Percentiles rank a stretch among this genome's conserved stretches.
Evolutionary conservation across 2,888 invertebrate species (phyloP).

Genomic region (Strigamia maritima): DNA sequence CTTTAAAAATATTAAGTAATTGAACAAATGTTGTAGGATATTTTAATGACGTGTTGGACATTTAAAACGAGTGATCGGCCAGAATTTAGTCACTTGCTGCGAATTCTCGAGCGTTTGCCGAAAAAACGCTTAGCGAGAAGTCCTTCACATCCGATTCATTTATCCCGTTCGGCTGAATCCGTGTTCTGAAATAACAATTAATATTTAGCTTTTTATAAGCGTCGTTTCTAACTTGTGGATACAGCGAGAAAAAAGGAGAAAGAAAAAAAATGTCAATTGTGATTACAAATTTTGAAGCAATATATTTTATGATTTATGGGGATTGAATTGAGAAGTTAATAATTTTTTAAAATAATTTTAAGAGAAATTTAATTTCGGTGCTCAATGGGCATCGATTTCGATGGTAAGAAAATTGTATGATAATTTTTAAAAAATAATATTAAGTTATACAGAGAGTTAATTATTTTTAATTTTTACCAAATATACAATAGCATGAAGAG

Average conservation of each 20-base stretch:
- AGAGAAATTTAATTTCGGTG: neutral
- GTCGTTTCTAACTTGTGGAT: neutral
- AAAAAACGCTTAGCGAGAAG: slow-evolving; percentile 93
- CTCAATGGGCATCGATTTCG: no score
- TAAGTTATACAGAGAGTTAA: neutral
- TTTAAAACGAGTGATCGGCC: slow-evolving; percentile 80
- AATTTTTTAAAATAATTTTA: neutral
- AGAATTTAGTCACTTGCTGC: slow-evolving; percentile 79
- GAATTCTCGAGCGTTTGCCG: slow-evolving; percentile 82
- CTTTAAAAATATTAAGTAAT: neutral
- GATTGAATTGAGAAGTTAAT: neutral
- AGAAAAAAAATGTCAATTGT: neutral
- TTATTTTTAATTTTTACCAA: neutral
- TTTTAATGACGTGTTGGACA: slow-evolving; percentile 95
- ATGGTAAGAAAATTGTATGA: neutral
- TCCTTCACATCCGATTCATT: slow-evolving; percentile 95
- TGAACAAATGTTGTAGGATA: slow-evolving; percentile 64
- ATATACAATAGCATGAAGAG: neutral
- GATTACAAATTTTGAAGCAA: neutral
- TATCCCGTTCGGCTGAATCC: slow-evolving; percentile 93
- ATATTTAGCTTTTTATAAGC: neutral
- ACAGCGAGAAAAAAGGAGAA: neutral
- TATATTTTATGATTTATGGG: neutral
- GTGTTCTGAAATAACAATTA: slow-evolving; percentile 60
- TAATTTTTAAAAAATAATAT: neutral